Conservation (phyloP, 2,888 invertebrate genomes). For the Drosophila lacicola region DNA sequence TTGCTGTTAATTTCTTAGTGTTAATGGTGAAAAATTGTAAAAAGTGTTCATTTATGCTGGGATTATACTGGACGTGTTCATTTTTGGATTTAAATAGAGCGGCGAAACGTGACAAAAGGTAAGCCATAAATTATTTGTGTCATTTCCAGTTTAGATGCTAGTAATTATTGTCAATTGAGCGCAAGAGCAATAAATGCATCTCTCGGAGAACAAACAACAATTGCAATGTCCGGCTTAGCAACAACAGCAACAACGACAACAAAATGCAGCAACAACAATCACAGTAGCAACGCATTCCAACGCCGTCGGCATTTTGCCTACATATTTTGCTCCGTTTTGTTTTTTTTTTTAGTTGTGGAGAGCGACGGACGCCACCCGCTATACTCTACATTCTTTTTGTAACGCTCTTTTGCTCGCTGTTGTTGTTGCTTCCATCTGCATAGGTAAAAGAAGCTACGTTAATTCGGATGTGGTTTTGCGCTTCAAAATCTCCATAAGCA, state of each 20-base stretch:
- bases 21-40: slow-evolving; percentile 7
- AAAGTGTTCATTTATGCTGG: slow-evolving; percentile 23
- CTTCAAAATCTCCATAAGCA: slow-evolving; percentile 52
- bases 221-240: slow-evolving; percentile 74
- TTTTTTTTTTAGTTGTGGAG: slow-evolving; percentile 28
- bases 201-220: slow-evolving; percentile 49
- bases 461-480: slow-evolving; percentile 77
- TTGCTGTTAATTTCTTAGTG: slow-evolving; percentile 26
- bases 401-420: slow-evolving; percentile 26
- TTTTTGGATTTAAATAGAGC: slow-evolving; percentile 44
- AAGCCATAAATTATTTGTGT: slow-evolving; percentile 11
- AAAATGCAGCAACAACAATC: slow-evolving; percentile 8
- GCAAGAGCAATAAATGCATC: slow-evolving; percentile 36
- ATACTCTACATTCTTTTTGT: slow-evolving; percentile 31
- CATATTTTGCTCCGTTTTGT: slow-evolving; percentile 35
- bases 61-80: slow-evolving; percentile 42
- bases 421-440: slow-evolving; percentile 23
- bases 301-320: slow-evolving; percentile 53
- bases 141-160: slow-evolving; percentile 10
- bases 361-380: slow-evolving; percentile 47
- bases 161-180: slow-evolving; percentile 55
- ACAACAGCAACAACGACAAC: slow-evolving; percentile 38
- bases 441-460: slow-evolving; percentile 45
- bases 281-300: slow-evolving; percentile 53
- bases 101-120: slow-evolving; percentile 55